Evolutionary conservation across 2,888 invertebrate genomes (phyloP).

Genomic region (Noctua pronuba): DNA sequence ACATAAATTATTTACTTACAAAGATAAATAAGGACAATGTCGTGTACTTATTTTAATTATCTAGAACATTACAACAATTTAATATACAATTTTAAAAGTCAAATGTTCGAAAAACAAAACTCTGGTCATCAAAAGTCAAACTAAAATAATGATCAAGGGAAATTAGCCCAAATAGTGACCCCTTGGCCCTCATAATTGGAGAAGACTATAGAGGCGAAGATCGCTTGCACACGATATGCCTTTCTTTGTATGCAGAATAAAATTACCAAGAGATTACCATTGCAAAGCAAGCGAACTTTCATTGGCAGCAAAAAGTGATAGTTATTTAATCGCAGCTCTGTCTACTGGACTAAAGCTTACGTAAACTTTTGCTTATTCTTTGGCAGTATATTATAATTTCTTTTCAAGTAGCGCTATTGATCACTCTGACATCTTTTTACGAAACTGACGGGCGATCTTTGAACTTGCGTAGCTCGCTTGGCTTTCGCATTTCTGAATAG

Average conservation of each 20-base stretch:
- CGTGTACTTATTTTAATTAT: constrained; percentile 26
- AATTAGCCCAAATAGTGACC: constrained; percentile 34
- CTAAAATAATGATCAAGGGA: constrained; percentile 39
- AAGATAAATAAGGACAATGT: constrained; percentile 37
- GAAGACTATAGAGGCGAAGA: constrained; percentile 41
- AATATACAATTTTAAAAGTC: neutral
- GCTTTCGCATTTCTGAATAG: neutral
- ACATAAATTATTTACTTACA: constrained; percentile 26
- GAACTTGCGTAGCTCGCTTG: neutral
- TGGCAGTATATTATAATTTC: constrained; percentile 6
- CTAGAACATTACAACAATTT: neutral
- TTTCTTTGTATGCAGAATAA: constrained; percentile 54
- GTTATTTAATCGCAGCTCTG: constrained; percentile 56
- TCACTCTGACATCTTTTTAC: constrained; percentile 17
- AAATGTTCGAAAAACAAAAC: constrained; percentile 12
- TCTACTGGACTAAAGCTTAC: constrained; percentile 31
- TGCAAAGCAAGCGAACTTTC: constrained; percentile 59
- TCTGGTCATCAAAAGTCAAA: constrained; percentile 19
- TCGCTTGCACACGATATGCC: constrained; percentile 32
- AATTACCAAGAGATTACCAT: constrained; percentile 60
- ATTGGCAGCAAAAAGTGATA: constrained; percentile 57
- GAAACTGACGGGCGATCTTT: constrained; percentile 18
- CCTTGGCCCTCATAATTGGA: constrained; percentile 36
- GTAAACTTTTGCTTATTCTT: constrained; percentile 24
- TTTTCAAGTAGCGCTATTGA: constrained; percentile 6